Evolutionary conservation across 2,888 invertebrate species (phyloP).

Genomic region (Andrena bicolor): DNA sequence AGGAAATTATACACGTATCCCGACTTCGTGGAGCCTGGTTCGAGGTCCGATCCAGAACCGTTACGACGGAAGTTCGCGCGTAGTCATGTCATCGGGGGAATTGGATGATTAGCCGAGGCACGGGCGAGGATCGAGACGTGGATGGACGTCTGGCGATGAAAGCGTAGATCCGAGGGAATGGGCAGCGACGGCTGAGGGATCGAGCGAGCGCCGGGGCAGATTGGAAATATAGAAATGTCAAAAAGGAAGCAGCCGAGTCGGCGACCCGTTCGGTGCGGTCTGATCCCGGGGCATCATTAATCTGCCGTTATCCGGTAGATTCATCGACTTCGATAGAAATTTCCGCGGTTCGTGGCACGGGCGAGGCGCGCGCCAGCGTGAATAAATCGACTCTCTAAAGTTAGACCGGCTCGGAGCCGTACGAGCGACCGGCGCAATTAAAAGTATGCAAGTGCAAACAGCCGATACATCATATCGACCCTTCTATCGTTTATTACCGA

Average conservation of each 20-base stretch:
- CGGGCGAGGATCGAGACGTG: not conserved
- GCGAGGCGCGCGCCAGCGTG: constrained; percentile 8
- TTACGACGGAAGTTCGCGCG: not conserved
- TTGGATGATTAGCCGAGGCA: not conserved
- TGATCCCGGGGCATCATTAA: constrained; percentile 69
- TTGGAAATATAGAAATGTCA: constrained; percentile 38
- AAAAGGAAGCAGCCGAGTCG: constrained; percentile 22
- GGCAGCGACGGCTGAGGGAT: constrained; percentile 14
- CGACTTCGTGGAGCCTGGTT: not conserved
- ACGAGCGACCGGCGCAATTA: constrained; percentile 47
- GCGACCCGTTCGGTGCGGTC: constrained; percentile 29
- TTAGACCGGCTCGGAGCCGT: constrained; percentile 47
- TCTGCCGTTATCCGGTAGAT: constrained; percentile 74
- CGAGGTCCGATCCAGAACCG: not conserved
- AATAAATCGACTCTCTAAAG: constrained; percentile 60
- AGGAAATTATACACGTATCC: constrained; percentile 32
- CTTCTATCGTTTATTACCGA: constrained; percentile 29
- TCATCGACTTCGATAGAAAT: constrained; percentile 73
- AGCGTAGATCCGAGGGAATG: constrained; percentile 25
- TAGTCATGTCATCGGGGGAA: not conserved
- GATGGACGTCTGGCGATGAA: constrained; percentile 7
- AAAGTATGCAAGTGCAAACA: constrained; percentile 61
- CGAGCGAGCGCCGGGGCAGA: not conserved
- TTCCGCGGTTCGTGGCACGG: constrained; percentile 55
- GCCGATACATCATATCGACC: constrained; percentile 37